Conservation (phyloP, 1,140 invertebrate species). For the Aradophagus sp. region DNA sequence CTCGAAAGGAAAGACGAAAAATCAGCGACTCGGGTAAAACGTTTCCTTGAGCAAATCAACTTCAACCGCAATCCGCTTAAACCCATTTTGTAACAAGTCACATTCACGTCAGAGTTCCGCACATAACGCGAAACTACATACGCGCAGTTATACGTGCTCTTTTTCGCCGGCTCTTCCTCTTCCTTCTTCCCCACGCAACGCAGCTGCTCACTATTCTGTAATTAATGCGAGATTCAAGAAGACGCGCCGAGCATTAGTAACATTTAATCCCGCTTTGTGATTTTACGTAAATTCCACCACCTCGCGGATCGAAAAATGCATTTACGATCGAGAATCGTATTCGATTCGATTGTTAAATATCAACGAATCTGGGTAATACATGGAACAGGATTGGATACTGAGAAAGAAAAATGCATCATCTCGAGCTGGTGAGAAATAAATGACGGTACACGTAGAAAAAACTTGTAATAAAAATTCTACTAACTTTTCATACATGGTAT, state of each 20-base stretch:
- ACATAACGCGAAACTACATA: slow-evolving; percentile 38
- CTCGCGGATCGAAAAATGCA: no score
- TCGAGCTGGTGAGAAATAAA: no score
- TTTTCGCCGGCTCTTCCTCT: slow-evolving; percentile 41
- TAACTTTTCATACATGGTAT: no score
- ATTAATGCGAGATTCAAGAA: slow-evolving; percentile 58
- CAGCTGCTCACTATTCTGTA: slow-evolving; percentile 64
- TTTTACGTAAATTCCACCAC: slow-evolving; percentile 53
- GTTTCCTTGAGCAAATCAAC: slow-evolving; percentile 41
- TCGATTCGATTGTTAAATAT: no score
- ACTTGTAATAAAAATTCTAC: no score
- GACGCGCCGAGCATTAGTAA: slow-evolving; percentile 54
- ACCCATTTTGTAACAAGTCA: slow-evolving; percentile 41
- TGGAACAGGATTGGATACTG: no score
- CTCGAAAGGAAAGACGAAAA: no score
- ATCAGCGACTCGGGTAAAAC: no score
- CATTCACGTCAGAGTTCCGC: slow-evolving; percentile 13
- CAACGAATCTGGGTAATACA: no score
- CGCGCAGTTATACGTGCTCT: slow-evolving; percentile 39
- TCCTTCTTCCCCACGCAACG: slow-evolving; percentile 45
- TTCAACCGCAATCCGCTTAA: slow-evolving; percentile 38
- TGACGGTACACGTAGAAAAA: no score
- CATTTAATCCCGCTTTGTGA: slow-evolving; percentile 56
- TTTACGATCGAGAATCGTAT: no score
- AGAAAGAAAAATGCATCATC: no score